A percentile compares a stretch with the other conserved stretches of the same genome.
phyloP scores from a whole-genome alignment of 1,140 invertebrate species.

The Epicauta chinensis region DNA sequence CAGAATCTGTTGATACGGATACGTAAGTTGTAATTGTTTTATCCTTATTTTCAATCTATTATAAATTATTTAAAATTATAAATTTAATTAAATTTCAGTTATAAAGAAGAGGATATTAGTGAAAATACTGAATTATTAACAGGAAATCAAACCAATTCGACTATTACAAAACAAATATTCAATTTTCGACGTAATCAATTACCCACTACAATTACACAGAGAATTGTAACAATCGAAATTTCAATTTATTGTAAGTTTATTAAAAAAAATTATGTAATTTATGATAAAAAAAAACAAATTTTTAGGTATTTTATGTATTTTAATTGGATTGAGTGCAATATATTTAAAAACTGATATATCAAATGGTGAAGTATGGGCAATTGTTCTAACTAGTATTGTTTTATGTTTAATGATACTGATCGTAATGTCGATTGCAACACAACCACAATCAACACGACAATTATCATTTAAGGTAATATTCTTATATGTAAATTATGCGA shows the following conservation, averaged over 20 bases:
- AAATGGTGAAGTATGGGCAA: conserved; percentile 38
- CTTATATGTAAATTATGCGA: no score
- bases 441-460: conserved; percentile 24
- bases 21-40: no score
- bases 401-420: conserved; percentile 43
- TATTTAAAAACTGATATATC: conserved; percentile 40
- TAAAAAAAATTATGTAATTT: background rate
- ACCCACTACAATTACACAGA: conserved; percentile 46
- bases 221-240: conserved; percentile 48
- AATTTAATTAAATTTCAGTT: conserved; percentile 30
- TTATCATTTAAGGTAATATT: conserved; percentile 32
- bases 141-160: conserved; percentile 37
- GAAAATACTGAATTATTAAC: conserved; percentile 37
- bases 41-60: no score
- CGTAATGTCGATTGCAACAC: conserved; percentile 48
- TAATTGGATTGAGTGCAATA: conserved; percentile 42
- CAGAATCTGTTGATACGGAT: no score
- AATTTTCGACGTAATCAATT: conserved; percentile 27
- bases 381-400: conserved; percentile 39
- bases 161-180: conserved; percentile 42
- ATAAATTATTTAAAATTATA: no score
- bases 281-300: conserved; percentile 40
- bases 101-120: conserved; percentile 39
- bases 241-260: conserved; percentile 40
- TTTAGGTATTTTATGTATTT: conserved; percentile 49